phyloP scores from a whole-genome alignment of 2,113 vertebrate genomes.

The Prunella himalayana region DNA sequence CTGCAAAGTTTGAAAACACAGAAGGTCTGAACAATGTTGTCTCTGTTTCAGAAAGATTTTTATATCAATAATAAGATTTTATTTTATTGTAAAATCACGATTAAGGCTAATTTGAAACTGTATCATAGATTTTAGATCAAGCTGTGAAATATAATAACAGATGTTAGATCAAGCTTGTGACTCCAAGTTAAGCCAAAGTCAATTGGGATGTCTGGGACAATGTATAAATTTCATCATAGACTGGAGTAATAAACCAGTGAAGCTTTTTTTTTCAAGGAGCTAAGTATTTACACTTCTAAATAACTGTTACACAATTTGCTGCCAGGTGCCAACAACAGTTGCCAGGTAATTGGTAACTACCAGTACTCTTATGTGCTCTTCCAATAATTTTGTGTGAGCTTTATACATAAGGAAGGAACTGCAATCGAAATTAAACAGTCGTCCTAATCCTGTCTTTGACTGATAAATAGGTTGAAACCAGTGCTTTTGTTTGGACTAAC shows the following conservation, averaged over 20 bases:
- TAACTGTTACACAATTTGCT: not conserved
- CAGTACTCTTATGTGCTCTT: not conserved
- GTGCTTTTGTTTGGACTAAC: not conserved
- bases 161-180: not conserved
- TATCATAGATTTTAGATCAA: not conserved
- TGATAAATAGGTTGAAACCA: not conserved
- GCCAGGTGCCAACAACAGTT: not conserved
- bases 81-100: not conserved
- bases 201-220: not conserved
- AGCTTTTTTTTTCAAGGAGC: not conserved
- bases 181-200: not conserved
- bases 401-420: not conserved
- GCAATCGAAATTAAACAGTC: not conserved
- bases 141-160: not conserved
- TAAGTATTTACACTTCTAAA: not conserved
- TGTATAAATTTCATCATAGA: not conserved
- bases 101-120: not conserved
- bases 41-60: not conserved
- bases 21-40: not conserved
- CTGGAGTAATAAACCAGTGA: not conserved
- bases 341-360: not conserved
- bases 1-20: not conserved
- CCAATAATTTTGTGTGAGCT: not conserved
- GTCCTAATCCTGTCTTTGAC: not conserved
- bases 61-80: not conserved